phyloP scores from a whole-genome alignment of 2,888 invertebrate species.

The Leptogaster cylindrica region DNA sequence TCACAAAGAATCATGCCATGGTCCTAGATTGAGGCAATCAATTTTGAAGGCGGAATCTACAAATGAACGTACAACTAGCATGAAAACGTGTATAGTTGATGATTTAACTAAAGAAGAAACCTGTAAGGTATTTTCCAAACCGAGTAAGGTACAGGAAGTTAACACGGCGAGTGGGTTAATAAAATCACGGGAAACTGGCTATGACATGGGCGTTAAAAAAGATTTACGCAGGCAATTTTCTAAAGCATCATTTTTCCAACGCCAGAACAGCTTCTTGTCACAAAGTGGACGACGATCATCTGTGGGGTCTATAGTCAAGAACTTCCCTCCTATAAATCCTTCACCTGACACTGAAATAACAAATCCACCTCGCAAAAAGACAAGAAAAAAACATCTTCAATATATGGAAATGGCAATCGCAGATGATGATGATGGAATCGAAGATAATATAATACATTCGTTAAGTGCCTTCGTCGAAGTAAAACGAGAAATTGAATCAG shows the following conservation, averaged over 20 bases:
- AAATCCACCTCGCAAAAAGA: conserved; percentile 38
- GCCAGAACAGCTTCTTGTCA: conserved; percentile 56
- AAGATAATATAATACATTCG: conserved; percentile 58
- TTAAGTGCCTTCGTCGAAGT: conserved; percentile 58
- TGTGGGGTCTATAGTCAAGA: conserved; percentile 56
- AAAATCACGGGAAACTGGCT: not conserved
- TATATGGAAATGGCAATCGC: conserved; percentile 58
- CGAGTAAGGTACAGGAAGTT: not conserved
- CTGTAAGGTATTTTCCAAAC: not conserved
- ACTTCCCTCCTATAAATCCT: conserved; percentile 55
- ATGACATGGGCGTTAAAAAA: not conserved
- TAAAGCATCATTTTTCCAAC: conserved; percentile 53
- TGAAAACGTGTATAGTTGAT: not conserved
- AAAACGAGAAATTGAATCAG: conserved; percentile 56
- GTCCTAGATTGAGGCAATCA: too few species aligned
- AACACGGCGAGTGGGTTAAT: not conserved
- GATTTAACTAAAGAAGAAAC: not conserved
- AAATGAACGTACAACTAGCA: not conserved
- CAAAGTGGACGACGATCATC: conserved; percentile 57
- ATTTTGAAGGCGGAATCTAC: not conserved
- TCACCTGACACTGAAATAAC: conserved; percentile 36
- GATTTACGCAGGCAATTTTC: conserved; percentile 31
- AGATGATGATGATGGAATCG: conserved; percentile 53
- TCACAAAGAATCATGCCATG: not conserved
- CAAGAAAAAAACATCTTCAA: conserved; percentile 53